These are phyloP conservation scores for Oedothorax gibbosus DNA, from an alignment of 1,140 invertebrate genomes.

Conservation along the genomic window DNA sequence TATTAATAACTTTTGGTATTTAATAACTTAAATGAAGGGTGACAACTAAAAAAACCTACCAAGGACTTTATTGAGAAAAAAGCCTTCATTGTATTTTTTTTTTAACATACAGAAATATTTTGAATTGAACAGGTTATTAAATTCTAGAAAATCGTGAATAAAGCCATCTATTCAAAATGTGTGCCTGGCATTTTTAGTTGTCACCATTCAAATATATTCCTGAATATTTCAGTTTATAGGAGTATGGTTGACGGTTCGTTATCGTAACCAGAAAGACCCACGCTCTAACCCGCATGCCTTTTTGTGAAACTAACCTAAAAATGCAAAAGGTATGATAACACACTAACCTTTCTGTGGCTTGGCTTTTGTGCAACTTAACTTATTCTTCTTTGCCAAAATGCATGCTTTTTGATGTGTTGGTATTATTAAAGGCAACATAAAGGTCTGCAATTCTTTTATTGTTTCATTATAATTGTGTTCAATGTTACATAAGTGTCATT, in stretches of 20 bases:
- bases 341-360: conserved; percentile 22
- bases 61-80: too few relatives aligned
- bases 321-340: conserved; percentile 39
- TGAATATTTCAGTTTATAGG: conserved; percentile 87
- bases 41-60: too few relatives aligned
- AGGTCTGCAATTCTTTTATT: background rate
- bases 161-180: background rate
- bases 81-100: too few relatives aligned
- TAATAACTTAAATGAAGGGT: too few relatives aligned
- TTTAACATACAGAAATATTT: background rate
- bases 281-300: conserved; percentile 95
- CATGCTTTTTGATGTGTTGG: background rate
- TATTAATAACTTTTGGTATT: too few relatives aligned
- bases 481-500: background rate
- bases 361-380: background rate
- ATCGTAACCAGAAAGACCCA: conserved; percentile 97
- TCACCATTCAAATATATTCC: background rate
- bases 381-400: background rate
- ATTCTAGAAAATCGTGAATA: background rate
- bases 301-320: conserved; percentile 75
- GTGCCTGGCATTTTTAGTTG: background rate
- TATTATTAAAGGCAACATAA: background rate
- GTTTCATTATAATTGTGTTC: background rate
- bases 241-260: conserved; percentile 95
- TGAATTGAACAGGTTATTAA: background rate